Conservation (phyloP, 1,140 invertebrate species). For the Trichonephila clavata region DNA sequence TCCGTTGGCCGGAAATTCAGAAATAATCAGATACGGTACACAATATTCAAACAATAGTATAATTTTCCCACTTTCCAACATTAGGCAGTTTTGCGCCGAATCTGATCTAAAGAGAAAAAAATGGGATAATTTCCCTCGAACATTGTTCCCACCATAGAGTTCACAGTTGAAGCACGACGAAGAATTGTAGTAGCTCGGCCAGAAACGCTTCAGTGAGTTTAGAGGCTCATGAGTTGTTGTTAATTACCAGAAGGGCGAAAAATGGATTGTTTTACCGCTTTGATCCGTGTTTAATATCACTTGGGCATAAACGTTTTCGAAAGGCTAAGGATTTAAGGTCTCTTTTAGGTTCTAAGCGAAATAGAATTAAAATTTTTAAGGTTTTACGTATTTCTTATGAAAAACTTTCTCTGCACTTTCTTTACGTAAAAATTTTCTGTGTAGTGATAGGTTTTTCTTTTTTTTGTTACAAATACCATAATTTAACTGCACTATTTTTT, state of each 20-base stretch:
- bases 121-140: constrained; percentile 19
- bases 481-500: too few species aligned
- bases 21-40: constrained; percentile 43
- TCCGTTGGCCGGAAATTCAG: constrained; percentile 14
- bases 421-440: too few species aligned
- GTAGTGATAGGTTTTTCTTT: too few species aligned
- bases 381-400: too few species aligned
- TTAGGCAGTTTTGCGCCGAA: constrained; percentile 31
- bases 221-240: constrained; percentile 8
- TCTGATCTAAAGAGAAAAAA: constrained; percentile 17
- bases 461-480: too few species aligned
- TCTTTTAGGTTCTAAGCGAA: too few species aligned
- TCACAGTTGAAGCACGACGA: not conserved
- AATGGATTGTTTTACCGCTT: constrained; percentile 13
- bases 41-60: constrained; percentile 32
- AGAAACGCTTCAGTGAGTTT: constrained; percentile 16
- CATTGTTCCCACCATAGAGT: constrained; percentile 31
- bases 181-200: not conserved
- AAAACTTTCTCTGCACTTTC: too few species aligned
- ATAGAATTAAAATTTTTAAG: too few species aligned
- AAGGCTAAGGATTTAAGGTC: not conserved
- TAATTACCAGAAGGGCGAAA: not conserved
- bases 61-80: constrained; percentile 48
- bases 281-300: not conserved
- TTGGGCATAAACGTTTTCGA: not conserved